Evolutionary conservation across 2,888 invertebrate species (phyloP), one percentile per base, ranked within the genome.

Genomic region (Apamea crenata): DNA sequence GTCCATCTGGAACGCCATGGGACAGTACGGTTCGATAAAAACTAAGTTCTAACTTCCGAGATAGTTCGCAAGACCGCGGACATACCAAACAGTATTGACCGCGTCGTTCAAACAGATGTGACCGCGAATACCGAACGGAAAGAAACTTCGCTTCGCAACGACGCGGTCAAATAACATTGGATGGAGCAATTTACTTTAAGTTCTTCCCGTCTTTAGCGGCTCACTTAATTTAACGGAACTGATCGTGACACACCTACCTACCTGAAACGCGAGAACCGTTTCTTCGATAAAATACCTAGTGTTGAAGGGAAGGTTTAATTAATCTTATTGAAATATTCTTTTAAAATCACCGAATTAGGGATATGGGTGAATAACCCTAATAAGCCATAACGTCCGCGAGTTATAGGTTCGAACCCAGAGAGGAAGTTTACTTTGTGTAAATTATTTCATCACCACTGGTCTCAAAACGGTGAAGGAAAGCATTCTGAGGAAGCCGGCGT

Each of bases 121-220:
- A 78, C 85, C 84, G 21, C 85, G 81, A 76, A 78, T 59, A 78
- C 59, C 40, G 25, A 44, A 73, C n/a, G 73, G 61, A 72, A 77
- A 69, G 77, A 81, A 81, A 81, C 81, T 84, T 63, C n/a, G 73
- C 18, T 53, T 47, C 40, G 18, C 50, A 66, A 73, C 69, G 69
- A 50, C 44, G 73, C 50, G 75, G 73, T 85, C 75, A 59, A 59
- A 59, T 67, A 78, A 65, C 63, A 44, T 21, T 47, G 29, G 29
- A 74, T 67, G 18, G 40, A 61, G 25, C 18, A 47, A 69, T 74
- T 81, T 74, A 10, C 6, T 67, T 25, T 18, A 53, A 61, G 14
- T 65, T 59, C 65, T 78, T 78, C 69, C 83, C 36, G 44, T 4
- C 14, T 77, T 68, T 59, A 21, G 44, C 29, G 59, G n/a, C 14